A percentile compares a stretch with the other conserved stretches of the same genome.
These are phyloP conservation scores for Acrocera orbiculus DNA, from an alignment of 2,888 invertebrate genomes.

Conservation along the genomic window DNA sequence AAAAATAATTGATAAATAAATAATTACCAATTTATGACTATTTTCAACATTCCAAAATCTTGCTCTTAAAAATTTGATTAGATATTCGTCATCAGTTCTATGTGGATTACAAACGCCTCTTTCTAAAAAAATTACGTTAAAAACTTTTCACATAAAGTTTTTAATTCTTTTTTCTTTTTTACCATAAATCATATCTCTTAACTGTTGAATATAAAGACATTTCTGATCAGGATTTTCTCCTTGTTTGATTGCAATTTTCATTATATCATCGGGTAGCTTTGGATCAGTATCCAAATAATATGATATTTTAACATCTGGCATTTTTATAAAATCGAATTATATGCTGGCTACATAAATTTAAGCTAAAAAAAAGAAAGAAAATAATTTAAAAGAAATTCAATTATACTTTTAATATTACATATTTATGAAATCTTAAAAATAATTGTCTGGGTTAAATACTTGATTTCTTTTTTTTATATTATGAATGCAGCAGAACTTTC, in stretches of 20 bases:
- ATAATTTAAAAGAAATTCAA: no score
- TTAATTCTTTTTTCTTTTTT: conserved; percentile 14
- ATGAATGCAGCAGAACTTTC: no score
- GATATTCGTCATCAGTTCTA: conserved; percentile 56
- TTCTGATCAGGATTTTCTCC: conserved; percentile 55
- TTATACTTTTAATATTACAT: no score
- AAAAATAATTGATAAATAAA: neutral
- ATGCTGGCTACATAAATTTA: no score
- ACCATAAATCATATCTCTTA: conserved; percentile 60
- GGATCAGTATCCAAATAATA: conserved; percentile 40
- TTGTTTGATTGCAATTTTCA: conserved; percentile 43
- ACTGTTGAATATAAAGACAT: conserved; percentile 48
- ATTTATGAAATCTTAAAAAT: no score
- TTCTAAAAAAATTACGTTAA: conserved; percentile 35
- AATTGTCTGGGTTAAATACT: no score
- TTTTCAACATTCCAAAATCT: conserved; percentile 51
- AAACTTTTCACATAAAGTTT: neutral
- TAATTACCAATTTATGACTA: conserved; percentile 56
- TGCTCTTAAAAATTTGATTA: conserved; percentile 56
- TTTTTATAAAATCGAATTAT: no score
- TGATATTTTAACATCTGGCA: no score
- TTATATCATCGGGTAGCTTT: conserved; percentile 46
- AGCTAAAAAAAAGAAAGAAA: no score
- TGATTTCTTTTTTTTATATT: no score
- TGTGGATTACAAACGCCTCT: conserved; percentile 56